Percentiles rank a stretch among this genome's conserved stretches.
phyloP scores from a whole-genome alignment of 2,797 vertebrate genomes.

The Pseudotriccus pelzelni region DNA sequence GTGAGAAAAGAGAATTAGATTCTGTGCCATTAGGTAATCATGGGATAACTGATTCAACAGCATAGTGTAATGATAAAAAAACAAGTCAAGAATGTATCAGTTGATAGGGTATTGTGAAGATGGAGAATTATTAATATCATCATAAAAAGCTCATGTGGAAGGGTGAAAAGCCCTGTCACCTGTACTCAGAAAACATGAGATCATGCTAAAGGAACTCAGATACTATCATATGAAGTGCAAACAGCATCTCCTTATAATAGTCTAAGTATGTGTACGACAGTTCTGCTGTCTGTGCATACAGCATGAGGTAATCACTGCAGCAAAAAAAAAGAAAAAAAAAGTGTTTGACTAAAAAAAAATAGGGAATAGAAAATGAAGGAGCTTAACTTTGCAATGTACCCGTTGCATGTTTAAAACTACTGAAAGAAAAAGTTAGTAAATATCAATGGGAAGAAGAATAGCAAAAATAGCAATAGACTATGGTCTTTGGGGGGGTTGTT shows the following conservation, averaged over 20 bases:
- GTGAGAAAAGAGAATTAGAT: neutral
- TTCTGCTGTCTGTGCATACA: neutral
- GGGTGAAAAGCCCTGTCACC: neutral
- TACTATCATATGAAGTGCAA: neutral
- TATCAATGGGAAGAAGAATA: neutral
- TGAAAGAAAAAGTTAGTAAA: neutral
- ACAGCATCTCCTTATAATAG: neutral
- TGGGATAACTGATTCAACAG: neutral
- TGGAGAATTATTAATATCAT: neutral
- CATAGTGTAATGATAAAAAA: neutral
- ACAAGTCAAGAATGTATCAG: neutral
- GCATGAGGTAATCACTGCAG: neutral
- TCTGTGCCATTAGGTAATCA: neutral
- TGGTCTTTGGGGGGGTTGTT: rapidly evolving
- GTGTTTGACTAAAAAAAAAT: neutral
- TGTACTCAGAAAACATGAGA: neutral
- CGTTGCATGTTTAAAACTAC: neutral
- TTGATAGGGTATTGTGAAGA: neutral
- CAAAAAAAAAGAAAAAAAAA: neutral
- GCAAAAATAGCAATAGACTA: neutral
- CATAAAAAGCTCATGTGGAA: neutral
- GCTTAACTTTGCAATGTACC: neutral
- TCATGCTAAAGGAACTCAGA: neutral
- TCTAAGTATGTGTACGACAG: neutral
- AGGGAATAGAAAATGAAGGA: neutral